Evolutionary conservation across 2,888 invertebrate species (phyloP), one percentile per base, ranked within the genome.

Genomic region (Plutella xylostella): DNA sequence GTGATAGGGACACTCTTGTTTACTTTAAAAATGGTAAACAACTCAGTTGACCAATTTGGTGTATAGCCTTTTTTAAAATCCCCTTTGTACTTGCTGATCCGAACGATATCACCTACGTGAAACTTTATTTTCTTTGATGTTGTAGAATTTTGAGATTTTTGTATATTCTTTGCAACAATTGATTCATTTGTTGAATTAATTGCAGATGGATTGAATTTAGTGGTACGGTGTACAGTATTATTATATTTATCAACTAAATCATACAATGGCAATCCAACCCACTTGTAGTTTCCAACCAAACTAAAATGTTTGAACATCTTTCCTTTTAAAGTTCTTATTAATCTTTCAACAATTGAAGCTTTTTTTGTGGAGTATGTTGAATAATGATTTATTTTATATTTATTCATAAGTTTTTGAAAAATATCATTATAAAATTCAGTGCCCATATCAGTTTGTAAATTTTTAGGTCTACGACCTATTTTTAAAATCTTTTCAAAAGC

Each of bases 11-110:
- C 48, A 22, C 56, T 58, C 38, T 51, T 30, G 50, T 58, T 47
- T 45, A 65, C 46, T 49, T 50, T 45, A 33, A 33, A 43, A 20
- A 60, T 53, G 46, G 48, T 54, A 48, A 62, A 60, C 31, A 58
- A 46, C 47, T 60, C 59, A 9, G 52, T 55, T 12, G 57, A 54
- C 58, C 60, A 63, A 40, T 57, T 56, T 0, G 61, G 58, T 18
- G 56, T 58, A 45, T 57, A 61, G 1, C 56, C 55, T 45, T 56
- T 57, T 4, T 46, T 45, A 46, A 60, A 57, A 14, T 37, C 20
- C 37, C 45, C 45, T 43, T 53, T 51, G 30, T 51, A 49, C 46
- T 55, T 57, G 33, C 55, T 55, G 40, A 56, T 48, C 31, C 58
- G 47, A 22, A 56, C 57, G 11, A 22, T 17, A 45, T 55, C 55